A percentile compares a stretch with the other conserved stretches of the same genome.
Conservation (phyloP, 2,797 vertebrate genomes). For the Liasis olivaceus region DNA sequence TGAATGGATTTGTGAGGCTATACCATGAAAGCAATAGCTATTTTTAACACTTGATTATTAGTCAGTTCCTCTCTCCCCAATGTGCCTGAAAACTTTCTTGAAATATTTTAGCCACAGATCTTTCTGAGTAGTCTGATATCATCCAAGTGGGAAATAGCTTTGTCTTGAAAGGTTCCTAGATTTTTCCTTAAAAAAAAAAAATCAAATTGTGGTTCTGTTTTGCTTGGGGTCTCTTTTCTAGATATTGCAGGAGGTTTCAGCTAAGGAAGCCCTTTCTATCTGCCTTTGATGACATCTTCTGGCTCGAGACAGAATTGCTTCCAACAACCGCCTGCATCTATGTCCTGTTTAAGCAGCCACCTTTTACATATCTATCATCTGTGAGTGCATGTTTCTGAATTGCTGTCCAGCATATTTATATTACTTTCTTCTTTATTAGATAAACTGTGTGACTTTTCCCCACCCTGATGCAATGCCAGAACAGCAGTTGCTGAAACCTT, state of each 20-base stretch:
- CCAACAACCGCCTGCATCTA: constrained; percentile 8
- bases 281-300: constrained; percentile 41
- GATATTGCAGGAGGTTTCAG: constrained; percentile 14
- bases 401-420: neutral
- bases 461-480: constrained; percentile 85
- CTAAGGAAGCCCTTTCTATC: neutral
- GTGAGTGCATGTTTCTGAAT: constrained; percentile 2
- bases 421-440: constrained; percentile 70
- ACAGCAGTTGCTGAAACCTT: constrained; percentile 94
- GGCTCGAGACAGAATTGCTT: constrained; percentile 28
- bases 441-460: constrained; percentile 96
- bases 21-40: neutral
- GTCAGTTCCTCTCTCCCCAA: neutral
- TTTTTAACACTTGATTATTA: neutral
- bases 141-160: neutral
- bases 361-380: constrained; percentile 22
- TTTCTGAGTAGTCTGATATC: neutral
- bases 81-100: neutral
- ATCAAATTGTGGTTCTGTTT: neutral
- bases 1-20: neutral
- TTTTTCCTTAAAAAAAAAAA: neutral
- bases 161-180: neutral
- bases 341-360: constrained; percentile 28
- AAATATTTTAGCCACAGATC: neutral
- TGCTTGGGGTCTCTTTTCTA: neutral